Evolutionary conservation across 1,140 invertebrate genomes (phyloP).

Genomic region (Drosophila nigromelanica): DNA sequence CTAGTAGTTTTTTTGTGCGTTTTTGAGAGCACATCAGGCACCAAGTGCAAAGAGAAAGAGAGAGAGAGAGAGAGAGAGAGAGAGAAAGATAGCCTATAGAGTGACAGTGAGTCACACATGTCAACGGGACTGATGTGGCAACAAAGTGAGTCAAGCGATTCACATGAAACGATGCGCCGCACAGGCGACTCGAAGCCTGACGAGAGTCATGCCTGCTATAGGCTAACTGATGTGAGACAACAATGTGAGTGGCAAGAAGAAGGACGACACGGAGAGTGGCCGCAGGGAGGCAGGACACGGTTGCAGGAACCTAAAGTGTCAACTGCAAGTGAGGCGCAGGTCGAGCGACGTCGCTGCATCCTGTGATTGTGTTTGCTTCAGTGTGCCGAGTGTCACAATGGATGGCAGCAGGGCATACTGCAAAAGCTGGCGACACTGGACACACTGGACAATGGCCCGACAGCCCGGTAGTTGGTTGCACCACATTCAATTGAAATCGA

Average conservation of each 20-base stretch:
- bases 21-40: background rate
- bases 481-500: slow-evolving; percentile 79
- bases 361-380: slow-evolving; percentile 72
- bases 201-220: slow-evolving; percentile 47
- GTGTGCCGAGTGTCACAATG: slow-evolving; percentile 70
- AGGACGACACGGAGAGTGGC: slow-evolving; percentile 48
- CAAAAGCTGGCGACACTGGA: slow-evolving; percentile 1
- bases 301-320: slow-evolving; percentile 57
- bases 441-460: slow-evolving; percentile 25
- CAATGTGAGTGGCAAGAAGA: slow-evolving; percentile 69
- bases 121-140: slow-evolving; percentile 63
- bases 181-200: slow-evolving; percentile 11
- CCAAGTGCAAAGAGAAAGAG: background rate
- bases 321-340: slow-evolving; percentile 67
- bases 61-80: no score
- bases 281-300: background rate
- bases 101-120: slow-evolving; percentile 4
- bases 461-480: slow-evolving; percentile 64
- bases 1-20: background rate
- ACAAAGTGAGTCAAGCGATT: slow-evolving; percentile 47
- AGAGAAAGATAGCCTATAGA: no score
- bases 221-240: slow-evolving; percentile 53
- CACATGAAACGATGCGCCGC: slow-evolving; percentile 24
- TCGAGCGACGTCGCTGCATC: slow-evolving; percentile 41
- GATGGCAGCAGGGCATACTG: slow-evolving; percentile 41